These are phyloP conservation scores for Nineta flava DNA, from an alignment of 2,888 invertebrate species.

Conservation along the genomic window DNA sequence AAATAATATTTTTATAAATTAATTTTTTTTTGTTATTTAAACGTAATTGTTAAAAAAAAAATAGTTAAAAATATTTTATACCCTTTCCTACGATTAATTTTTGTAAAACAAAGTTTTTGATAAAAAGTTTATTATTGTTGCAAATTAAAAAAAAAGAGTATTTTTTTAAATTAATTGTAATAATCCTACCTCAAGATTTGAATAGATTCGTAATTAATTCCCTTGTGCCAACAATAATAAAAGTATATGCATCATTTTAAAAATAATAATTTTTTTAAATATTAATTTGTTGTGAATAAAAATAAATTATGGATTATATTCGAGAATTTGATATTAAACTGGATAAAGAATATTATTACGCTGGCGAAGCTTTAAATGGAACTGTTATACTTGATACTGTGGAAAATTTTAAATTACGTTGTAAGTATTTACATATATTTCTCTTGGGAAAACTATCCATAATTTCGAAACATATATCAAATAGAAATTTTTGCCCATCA, in stretches of 20 bases:
- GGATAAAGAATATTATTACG: constrained; percentile 59
- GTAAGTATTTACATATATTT: constrained; percentile 28
- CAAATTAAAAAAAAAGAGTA: too few species aligned
- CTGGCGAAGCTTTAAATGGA: constrained; percentile 52
- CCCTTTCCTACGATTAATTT: too few species aligned
- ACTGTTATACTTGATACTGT: constrained; percentile 50
- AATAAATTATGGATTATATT: constrained; percentile 50
- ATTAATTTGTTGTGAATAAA: background rate
- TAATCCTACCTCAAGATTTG: background rate
- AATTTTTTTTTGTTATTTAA: too few species aligned
- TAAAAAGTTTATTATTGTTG: too few species aligned
- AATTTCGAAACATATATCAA: too few species aligned
- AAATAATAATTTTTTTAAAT: background rate
- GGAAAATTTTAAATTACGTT: constrained; percentile 59
- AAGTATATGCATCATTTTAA: background rate
- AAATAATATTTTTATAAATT: too few species aligned
- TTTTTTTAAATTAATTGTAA: background rate
- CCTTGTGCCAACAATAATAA: background rate
- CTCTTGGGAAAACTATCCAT: background rate
- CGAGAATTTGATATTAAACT: constrained; percentile 59
- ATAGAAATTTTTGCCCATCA: too few species aligned
- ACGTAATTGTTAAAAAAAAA: too few species aligned
- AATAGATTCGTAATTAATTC: background rate
- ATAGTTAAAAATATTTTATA: too few species aligned
- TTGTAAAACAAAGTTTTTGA: too few species aligned